These are phyloP conservation scores for Erythrocercus mccallii DNA, from an alignment of 2,113 vertebrate genomes.

Conservation along the genomic window DNA sequence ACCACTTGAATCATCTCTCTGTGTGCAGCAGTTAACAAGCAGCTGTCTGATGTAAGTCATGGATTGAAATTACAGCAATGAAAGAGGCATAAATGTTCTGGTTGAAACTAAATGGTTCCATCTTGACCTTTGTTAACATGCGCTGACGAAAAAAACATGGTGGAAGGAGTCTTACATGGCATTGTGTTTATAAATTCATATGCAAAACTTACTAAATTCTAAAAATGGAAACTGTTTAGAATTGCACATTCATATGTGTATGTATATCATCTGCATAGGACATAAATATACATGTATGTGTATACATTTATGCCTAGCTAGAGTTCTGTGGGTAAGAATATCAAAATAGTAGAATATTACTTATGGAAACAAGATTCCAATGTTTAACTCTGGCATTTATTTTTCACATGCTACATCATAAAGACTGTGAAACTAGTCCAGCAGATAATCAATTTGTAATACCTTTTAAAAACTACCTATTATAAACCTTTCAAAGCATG, in stretches of 20 bases:
- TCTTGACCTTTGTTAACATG: background rate
- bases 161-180: background rate
- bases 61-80: background rate
- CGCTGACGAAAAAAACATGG: background rate
- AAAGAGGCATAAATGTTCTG: background rate
- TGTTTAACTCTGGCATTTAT: background rate
- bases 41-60: background rate
- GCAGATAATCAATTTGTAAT: background rate
- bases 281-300: background rate
- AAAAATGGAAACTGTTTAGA: background rate
- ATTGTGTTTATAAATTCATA: background rate
- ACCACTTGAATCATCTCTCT: constrained; percentile 3
- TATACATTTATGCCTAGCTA: background rate
- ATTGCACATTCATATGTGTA: background rate
- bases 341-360: background rate
- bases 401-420: background rate
- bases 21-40: background rate
- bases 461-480: background rate
- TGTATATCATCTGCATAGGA: background rate
- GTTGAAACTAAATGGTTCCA: background rate
- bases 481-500: background rate
- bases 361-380: background rate
- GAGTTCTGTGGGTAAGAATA: background rate
- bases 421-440: background rate
- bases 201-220: background rate